Conservation (phyloP, 2,113 vertebrate genomes). For the Melanerpes aurifrons region DNA sequence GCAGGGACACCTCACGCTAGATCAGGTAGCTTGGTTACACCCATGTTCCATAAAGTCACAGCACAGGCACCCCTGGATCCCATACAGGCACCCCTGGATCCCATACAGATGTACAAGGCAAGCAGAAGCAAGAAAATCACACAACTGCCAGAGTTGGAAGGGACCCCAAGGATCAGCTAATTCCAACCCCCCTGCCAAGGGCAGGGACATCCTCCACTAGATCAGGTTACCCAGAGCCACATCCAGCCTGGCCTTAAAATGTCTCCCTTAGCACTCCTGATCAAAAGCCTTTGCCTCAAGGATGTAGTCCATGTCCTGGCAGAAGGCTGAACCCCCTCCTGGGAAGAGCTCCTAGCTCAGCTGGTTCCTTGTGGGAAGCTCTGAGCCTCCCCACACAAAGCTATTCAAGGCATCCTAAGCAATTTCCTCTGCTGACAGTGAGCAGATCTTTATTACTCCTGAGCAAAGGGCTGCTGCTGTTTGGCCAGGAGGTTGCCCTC, state of each 20-base stretch:
- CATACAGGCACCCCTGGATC: not conserved
- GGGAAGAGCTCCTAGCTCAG: not conserved
- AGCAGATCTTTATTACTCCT: not conserved
- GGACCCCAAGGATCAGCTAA: no score
- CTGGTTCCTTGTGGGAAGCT: not conserved
- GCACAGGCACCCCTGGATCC: not conserved
- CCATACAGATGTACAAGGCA: not conserved
- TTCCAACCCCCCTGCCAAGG: no score
- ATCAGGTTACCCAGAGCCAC: no score
- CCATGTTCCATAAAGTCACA: accelerated
- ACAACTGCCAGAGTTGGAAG: no score
- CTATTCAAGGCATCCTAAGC: not conserved
- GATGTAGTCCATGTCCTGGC: not conserved
- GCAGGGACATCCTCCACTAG: no score
- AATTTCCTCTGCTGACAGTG: not conserved
- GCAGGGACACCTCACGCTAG: no score
- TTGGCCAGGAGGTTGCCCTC: not conserved
- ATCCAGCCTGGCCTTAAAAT: no score
- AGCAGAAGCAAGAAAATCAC: not conserved
- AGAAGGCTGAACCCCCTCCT: not conserved
- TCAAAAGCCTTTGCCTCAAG: not conserved
- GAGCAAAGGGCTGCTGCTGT: not conserved
- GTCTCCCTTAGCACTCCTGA: accelerated
- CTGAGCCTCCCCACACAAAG: not conserved
- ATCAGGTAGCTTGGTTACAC: not conserved